phyloP scores from a whole-genome alignment of 2,113 vertebrate genomes.

The Hypomesus transpacificus region DNA sequence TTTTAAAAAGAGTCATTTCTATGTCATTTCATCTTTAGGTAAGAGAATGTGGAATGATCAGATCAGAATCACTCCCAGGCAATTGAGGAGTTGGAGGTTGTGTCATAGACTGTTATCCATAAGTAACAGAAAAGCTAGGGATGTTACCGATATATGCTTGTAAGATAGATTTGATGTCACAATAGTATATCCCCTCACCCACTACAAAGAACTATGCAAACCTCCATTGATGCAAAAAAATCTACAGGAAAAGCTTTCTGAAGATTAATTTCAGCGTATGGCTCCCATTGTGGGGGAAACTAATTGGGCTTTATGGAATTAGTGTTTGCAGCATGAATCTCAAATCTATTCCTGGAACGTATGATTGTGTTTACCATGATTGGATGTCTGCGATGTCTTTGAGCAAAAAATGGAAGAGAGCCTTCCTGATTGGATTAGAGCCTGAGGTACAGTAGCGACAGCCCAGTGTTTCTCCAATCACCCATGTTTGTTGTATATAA shows the following conservation, averaged over 20 bases:
- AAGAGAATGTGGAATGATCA: conserved; percentile 10
- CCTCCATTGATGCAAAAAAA: conserved; percentile 58
- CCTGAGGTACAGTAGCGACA: conserved; percentile 45
- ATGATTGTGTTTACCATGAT: conserved; percentile 49
- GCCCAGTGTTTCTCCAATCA: conserved; percentile 55
- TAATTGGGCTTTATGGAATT: conserved; percentile 71
- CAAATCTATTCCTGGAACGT: conserved; percentile 58
- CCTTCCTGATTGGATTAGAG: conserved; percentile 47
- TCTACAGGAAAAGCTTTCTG: conserved; percentile 65
- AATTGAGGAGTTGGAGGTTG: conserved; percentile 25
- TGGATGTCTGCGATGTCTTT: conserved; percentile 32
- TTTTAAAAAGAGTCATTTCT: not conserved
- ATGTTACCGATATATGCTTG: conserved; percentile 40
- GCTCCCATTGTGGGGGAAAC: conserved; percentile 62
- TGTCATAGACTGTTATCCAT: conserved; percentile 43
- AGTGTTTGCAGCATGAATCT: conserved; percentile 58
- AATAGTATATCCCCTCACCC: conserved; percentile 47
- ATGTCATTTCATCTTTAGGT: not conserved
- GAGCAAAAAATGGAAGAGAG: conserved; percentile 31
- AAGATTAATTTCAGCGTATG: conserved; percentile 66
- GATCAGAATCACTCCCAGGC: conserved; percentile 26
- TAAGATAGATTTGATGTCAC: conserved; percentile 54
- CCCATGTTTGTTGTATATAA: conserved; percentile 67
- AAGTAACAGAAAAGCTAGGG: conserved; percentile 35
- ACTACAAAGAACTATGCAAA: conserved; percentile 41